phyloP scores from a whole-genome alignment of 2,797 vertebrate genomes.

The Pagetopsis macropterus region DNA sequence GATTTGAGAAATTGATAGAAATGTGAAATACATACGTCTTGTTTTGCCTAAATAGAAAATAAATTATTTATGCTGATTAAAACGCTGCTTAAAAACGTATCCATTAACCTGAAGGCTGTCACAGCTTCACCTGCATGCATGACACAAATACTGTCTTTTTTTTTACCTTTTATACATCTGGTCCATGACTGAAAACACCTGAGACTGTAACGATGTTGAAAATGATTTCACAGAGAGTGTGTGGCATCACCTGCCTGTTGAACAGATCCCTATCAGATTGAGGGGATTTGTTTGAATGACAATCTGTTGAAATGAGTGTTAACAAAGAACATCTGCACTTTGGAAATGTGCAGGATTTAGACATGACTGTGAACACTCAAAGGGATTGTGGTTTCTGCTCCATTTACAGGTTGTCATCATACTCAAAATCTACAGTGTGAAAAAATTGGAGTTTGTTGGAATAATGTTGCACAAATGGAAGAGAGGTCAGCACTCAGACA shows the following conservation, averaged over 20 bases:
- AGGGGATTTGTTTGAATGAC: constrained; percentile 33
- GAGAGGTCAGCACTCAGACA: neutral
- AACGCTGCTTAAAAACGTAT: neutral
- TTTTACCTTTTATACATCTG: constrained; percentile 6
- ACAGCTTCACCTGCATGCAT: neutral
- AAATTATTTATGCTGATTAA: constrained; percentile 1
- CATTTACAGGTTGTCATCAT: constrained; percentile 22
- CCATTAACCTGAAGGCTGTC: neutral
- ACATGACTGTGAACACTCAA: constrained; percentile 1
- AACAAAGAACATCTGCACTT: constrained; percentile 50
- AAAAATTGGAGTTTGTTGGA: neutral
- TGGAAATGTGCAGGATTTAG: constrained; percentile 23
- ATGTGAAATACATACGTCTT: neutral
- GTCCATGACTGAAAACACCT: constrained; percentile 10
- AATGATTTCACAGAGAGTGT: constrained; percentile 1
- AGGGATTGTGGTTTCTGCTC: neutral
- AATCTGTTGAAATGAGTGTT: constrained; percentile 37
- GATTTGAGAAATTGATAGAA: neutral
- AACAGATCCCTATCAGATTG: constrained; percentile 5
- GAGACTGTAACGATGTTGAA: constrained; percentile 13
- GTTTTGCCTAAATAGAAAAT: neutral
- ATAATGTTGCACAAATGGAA: neutral
- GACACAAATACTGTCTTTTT: neutral
- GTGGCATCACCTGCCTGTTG: constrained; percentile 34
- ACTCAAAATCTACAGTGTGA: neutral